phyloP scores from a whole-genome alignment of 2,113 vertebrate genomes.

The Geococcyx californianus region DNA sequence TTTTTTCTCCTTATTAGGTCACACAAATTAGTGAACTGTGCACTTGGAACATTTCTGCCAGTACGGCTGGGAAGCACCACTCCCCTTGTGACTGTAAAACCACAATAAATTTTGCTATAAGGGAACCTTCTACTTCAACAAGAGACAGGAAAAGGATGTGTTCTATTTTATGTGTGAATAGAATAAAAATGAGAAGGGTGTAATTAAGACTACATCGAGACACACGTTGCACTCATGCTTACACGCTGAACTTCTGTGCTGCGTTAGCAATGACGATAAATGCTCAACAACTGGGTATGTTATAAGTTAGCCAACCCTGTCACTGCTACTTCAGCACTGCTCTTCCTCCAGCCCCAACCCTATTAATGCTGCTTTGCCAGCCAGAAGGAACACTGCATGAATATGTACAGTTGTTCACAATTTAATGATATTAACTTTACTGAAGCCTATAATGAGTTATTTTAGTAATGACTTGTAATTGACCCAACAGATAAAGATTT shows the following conservation, averaged over 20 bases:
- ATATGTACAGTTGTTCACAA: not conserved
- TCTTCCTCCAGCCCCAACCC: not conserved
- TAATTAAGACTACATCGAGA: not conserved
- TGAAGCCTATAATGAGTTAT: not conserved
- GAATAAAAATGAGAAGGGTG: not conserved
- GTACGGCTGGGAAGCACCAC: slow-evolving; percentile 32
- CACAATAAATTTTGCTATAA: slow-evolving; percentile 50
- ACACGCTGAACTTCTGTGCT: not conserved
- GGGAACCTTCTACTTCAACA: slow-evolving; percentile 19
- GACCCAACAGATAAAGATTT: slow-evolving; percentile 11
- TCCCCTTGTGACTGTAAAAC: slow-evolving; percentile 52
- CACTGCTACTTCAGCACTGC: not conserved
- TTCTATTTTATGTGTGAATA: not conserved
- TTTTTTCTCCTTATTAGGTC: slow-evolving; percentile 71
- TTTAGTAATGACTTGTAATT: slow-evolving; percentile 33
- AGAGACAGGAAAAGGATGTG: not conserved
- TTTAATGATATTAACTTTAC: not conserved
- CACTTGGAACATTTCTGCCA: slow-evolving; percentile 60
- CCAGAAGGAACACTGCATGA: not conserved
- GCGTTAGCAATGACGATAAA: not conserved
- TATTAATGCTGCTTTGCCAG: not conserved
- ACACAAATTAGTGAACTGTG: slow-evolving; percentile 60
- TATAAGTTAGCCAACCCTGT: not conserved
- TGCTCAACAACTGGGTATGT: not conserved
- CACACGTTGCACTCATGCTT: not conserved